Conservation (phyloP, 2,113 vertebrate genomes). For the Oryctolagus cuniculus region mOryCun1.1 NC_091443.1:37640501-37641000, state of each 20-base stretch:
- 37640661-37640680: background rate
- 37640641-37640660: constrained; percentile 23
- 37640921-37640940: constrained; percentile 15
- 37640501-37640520: background rate
- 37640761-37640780: constrained; percentile 51
- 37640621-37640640: background rate
- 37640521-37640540: background rate
- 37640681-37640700: constrained; percentile 7
- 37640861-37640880: background rate
- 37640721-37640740: background rate
- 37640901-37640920: constrained; percentile 18
- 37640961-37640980: background rate
- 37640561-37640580: background rate
- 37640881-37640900: background rate
- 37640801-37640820: background rate
- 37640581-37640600: background rate
- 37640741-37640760: background rate
- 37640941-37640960: background rate
- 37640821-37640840: background rate
- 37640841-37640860: background rate
- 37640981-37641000: background rate
- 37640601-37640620: background rate
- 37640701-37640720: background rate
- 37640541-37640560: background rate
- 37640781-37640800: constrained; percentile 13